Conservation (phyloP, 2,797 vertebrate species). For the Sebastes trivittatus region DNA sequence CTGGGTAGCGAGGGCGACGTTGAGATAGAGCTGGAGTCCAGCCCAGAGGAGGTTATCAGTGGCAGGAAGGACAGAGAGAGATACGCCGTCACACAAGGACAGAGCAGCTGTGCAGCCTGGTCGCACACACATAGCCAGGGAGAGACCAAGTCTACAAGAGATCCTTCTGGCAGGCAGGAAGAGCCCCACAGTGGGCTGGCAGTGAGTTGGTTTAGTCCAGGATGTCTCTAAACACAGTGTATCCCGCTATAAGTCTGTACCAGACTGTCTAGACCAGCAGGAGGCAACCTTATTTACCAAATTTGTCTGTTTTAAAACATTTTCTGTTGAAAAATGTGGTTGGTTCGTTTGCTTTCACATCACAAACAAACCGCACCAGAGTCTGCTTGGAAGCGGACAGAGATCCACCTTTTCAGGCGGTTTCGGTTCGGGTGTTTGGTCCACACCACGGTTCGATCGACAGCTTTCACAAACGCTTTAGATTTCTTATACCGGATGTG, state of each 20-base stretch:
- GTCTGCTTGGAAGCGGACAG: too few relatives aligned
- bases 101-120: background rate
- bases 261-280: background rate
- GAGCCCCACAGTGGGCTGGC: conserved; percentile 70
- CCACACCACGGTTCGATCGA: background rate
- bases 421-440: too few relatives aligned
- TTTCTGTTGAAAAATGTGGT: too few relatives aligned
- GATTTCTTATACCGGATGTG: background rate
- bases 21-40: conserved; percentile 84
- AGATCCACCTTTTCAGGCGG: too few relatives aligned
- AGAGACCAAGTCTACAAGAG: conserved; percentile 26
- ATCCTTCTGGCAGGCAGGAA: conserved; percentile 66
- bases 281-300: background rate
- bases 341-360: too few relatives aligned
- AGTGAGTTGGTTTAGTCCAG: conserved; percentile 56
- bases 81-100: background rate
- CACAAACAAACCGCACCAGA: too few relatives aligned
- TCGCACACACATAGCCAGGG: background rate
- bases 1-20: conserved; percentile 84
- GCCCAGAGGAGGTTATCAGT: conserved; percentile 75
- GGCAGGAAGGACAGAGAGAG: conserved; percentile 6
- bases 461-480: background rate
- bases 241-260: background rate
- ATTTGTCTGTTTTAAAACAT: too few relatives aligned
- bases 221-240: background rate